These are phyloP conservation scores for Sitta carolinensis DNA, from an alignment of 2,797 vertebrate genomes.

Conservation along the genomic window DNA sequence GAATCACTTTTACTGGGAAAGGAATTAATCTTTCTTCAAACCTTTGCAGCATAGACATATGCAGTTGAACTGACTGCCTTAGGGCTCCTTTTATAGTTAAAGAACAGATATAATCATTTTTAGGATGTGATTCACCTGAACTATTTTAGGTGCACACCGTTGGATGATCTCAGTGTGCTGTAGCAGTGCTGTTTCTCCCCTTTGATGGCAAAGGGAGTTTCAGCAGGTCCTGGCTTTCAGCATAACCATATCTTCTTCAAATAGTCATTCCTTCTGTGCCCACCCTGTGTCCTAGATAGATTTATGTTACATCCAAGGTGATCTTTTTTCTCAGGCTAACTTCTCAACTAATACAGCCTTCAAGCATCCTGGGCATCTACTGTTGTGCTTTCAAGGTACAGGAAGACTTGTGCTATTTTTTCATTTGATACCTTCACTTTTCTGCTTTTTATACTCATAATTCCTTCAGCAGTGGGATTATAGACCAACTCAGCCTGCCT, in stretches of 20 bases:
- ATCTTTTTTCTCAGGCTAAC: not conserved
- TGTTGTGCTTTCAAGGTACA: not conserved
- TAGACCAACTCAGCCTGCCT: not conserved
- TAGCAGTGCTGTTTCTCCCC: not conserved
- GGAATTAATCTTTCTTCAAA: not conserved
- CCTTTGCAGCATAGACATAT: not conserved
- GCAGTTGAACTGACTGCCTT: not conserved
- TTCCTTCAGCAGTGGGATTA: not conserved
- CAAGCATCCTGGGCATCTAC: not conserved
- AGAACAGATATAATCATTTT: not conserved
- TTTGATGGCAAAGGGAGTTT: not conserved
- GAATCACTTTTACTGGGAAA: not conserved
- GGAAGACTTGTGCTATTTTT: not conserved
- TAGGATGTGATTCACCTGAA: constrained; percentile 24
- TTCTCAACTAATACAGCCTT: not conserved
- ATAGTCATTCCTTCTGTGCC: not conserved
- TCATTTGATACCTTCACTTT: not conserved
- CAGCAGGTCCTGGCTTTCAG: not conserved
- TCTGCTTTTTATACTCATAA: not conserved
- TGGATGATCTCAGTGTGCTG: not conserved
- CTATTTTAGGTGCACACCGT: not conserved
- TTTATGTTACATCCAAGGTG: not conserved
- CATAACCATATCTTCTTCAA: not conserved
- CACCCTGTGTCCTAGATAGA: not conserved
- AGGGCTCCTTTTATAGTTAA: not conserved